Base-by-base conservation (phyloP, 2,888 invertebrate species). In the Plagodis dolabraria region DNA sequence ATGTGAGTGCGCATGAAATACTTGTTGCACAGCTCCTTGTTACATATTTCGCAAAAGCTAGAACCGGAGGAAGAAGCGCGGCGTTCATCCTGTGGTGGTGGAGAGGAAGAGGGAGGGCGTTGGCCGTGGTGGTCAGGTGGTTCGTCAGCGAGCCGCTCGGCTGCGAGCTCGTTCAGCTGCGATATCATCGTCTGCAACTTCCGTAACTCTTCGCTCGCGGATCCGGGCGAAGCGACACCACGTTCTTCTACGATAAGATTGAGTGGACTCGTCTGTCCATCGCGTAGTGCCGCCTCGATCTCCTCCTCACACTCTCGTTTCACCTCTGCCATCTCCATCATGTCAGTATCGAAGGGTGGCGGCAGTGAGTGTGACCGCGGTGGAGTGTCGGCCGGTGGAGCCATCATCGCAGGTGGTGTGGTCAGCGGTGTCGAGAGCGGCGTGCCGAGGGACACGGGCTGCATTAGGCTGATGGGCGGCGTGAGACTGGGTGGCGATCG, bases 1-100 rank as follows among this genome's bases (percentile, higher is more conserved):
- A 99, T 99, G 93, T 99, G 99, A 0, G 99, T 99, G 85, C 99
- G 98, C 96, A 99, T 98, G 89, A 99, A 99, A 86, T 99, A 99
- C 88, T 99, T 99, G 93, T 99, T 99, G 93, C 99, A 99, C 72
- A 99, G 93, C 90, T 99, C 99, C 89, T 99, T 99, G 93, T 99
- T 99, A 90, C 99, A 99, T 67, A 99, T 98, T 84, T 98, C 98
- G 85, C 99, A 99, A 85, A 98, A 98, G 79, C 98, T 98, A 64
- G 96, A 97, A 1, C 97, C 90, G 12, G 88, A 86, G 0, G 95
- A 94, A 45, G 94, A 88, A 42, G 94, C 92, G 47, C 95, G 93
- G n/a, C 92, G 86, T 59, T 91, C 91, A 71, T 88, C 87, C 65
- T 87, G 80, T 11, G 89, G 83, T 36, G 92, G 91, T 0, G 91